Percentiles rank a stretch among this genome's conserved stretches.
Evolutionary conservation across 2,888 invertebrate species (phyloP).

Genomic region (Aphrophora alni): DNA sequence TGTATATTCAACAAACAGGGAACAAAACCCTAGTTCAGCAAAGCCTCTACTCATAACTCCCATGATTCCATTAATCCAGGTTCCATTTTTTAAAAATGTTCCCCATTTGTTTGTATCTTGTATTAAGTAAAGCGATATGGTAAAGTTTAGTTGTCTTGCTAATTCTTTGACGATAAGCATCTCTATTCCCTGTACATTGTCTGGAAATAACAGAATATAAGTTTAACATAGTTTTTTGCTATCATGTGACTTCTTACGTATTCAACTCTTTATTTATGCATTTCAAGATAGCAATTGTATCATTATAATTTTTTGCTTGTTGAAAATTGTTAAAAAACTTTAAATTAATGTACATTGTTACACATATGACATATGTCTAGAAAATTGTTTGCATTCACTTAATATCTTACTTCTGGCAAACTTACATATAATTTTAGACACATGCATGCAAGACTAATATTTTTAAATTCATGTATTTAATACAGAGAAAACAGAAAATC

Average conservation of each 20-base stretch:
- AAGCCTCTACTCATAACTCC: neutral
- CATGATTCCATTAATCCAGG: constrained; percentile 21
- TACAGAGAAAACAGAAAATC: no score
- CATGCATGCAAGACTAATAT: no score
- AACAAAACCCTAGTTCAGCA: constrained; percentile 19
- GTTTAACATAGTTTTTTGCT: no score
- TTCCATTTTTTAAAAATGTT: neutral
- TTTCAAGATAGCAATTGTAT: no score
- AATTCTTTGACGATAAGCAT: neutral
- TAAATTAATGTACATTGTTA: no score
- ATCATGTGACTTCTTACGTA: no score
- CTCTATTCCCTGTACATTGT: neutral
- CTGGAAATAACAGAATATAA: neutral
- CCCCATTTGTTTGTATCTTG: constrained; percentile 6
- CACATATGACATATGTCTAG: no score
- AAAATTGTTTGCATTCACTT: no score
- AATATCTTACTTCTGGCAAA: no score
- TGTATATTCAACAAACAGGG: neutral
- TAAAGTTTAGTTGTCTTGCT: neutral
- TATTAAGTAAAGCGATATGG: neutral
- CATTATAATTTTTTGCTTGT: neutral
- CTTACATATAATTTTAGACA: no score
- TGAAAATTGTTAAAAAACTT: neutral
- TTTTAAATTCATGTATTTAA: no score
- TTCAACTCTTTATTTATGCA: no score